Base-by-base conservation (phyloP, 1,140 invertebrate genomes). In the Calliphora vicina region DNA sequence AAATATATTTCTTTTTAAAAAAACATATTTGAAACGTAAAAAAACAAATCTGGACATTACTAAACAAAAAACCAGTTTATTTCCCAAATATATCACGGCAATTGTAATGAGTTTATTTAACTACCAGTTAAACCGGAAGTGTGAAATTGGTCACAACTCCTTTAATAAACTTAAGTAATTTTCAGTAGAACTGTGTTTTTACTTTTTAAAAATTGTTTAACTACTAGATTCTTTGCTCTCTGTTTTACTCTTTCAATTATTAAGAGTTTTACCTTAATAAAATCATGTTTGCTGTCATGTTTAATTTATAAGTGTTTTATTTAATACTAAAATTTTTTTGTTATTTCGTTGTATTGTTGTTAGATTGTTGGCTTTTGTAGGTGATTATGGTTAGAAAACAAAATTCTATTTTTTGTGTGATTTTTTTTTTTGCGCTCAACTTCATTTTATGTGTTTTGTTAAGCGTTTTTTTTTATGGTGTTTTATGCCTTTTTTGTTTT, bases 261-360 rank as follows among this genome's bases (percentile, higher is more conserved):
- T 17, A n/a, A n/a, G n/a, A n/a, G 1, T 67, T 67, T 20, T 67
- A 23, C n/a, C 23, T 67, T 67, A 67, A 67, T 67, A 23, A 67
- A 5, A 67, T 17, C n/a, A 67, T 67, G 61, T 67, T 57, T 67
- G 61, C 61, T 67, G 61, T 67, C 61, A 67, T 67, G 61, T 67
- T 67, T 67, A 67, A 67, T 67, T 67, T 67, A 23, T 67, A 67
- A 67, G 61, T 23, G 61, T 67, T 67, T 20, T 23, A n/a, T 23
- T 57, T 57, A 57, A 57, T 2, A 57, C 29, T 35, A 57, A 0
- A 9, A 67, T 23, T 23, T 23, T 67, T 23, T 67, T 67, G 20
- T 67, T 13, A 2, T 50, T 50, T 12, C 12, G 15, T 50, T 12
- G 4, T 6, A 12, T 50, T 50, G 45, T 50, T 50, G 6, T 67